phyloP scores from a whole-genome alignment of 2,113 vertebrate genomes.

The Nesoenas mayeri region DNA sequence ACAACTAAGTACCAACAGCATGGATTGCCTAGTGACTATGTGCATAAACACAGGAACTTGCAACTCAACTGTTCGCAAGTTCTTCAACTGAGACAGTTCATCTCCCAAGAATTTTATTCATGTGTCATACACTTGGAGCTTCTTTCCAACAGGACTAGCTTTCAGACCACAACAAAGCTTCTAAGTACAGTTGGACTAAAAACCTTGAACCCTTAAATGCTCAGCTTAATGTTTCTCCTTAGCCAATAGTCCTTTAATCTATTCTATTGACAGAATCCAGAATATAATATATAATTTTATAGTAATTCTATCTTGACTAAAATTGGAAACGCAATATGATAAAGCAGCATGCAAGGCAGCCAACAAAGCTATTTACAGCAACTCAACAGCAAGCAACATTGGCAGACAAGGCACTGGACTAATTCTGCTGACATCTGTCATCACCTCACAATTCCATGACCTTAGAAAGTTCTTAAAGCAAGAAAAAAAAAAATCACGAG shows the following conservation, averaged over 20 bases:
- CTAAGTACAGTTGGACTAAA: not conserved
- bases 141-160: not conserved
- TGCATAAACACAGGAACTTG: not conserved
- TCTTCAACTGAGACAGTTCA: not conserved
- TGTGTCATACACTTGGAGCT: not conserved
- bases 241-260: not conserved
- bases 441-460: not conserved
- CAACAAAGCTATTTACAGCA: not conserved
- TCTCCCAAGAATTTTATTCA: not conserved
- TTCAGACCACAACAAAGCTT: not conserved
- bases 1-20: not conserved
- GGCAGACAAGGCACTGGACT: not conserved
- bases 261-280: not conserved
- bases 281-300: not conserved
- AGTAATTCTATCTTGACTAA: not conserved
- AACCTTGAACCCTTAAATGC: not conserved
- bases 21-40: not conserved
- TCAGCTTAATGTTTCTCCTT: not conserved
- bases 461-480: not conserved
- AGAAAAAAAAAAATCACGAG: not conserved
- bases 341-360: not conserved
- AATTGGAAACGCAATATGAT: not conserved
- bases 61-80: not conserved
- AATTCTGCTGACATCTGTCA: not conserved
- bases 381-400: not conserved